Conservation (phyloP, 2,888 invertebrate genomes). For the Pedicia rivosa region DNA sequence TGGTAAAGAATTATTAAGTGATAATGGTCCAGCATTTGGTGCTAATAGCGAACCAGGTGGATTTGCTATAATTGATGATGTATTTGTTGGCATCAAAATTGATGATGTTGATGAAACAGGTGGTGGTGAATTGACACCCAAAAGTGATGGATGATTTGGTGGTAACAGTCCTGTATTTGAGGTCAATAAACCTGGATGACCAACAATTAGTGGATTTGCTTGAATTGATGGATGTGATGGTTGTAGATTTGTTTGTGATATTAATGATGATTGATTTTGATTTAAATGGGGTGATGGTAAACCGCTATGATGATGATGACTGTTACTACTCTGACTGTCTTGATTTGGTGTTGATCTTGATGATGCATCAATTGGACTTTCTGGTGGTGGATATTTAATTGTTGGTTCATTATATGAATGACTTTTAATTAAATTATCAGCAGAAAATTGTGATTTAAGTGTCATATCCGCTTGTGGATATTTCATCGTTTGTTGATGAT, state of each 20-base stretch:
- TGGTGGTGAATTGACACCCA: conserved; percentile 18
- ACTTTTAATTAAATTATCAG: conserved; percentile 29
- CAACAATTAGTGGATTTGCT: conserved; percentile 19
- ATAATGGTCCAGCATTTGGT: conserved; percentile 20
- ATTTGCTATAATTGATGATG: conserved; percentile 12
- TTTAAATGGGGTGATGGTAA: conserved; percentile 25
- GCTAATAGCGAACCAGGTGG: conserved; percentile 28
- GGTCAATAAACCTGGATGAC: conserved; percentile 23
- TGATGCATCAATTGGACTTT: conserved; percentile 30
- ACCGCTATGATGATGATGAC: conserved; percentile 15
- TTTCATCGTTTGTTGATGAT: conserved; percentile 6
- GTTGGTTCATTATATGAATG: conserved; percentile 21
- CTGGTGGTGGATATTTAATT: conserved; percentile 22
- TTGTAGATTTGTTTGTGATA: conserved; percentile 12
- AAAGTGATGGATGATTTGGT: conserved; percentile 16
- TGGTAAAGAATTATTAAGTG: conserved; percentile 15
- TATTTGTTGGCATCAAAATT: conserved; percentile 31
- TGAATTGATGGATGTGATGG: conserved; percentile 16
- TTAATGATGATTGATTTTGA: conserved; percentile 25
- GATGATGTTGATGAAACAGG: conserved; percentile 23
- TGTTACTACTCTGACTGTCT: conserved; percentile 31
- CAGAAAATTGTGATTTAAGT: conserved; percentile 22
- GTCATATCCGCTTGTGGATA: conserved; percentile 1
- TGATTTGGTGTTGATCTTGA: conserved; percentile 30
- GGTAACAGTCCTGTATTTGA: conserved; percentile 18